phyloP scores from a whole-genome alignment of 2,888 invertebrate species.

The Rhodophaea formosa region DNA sequence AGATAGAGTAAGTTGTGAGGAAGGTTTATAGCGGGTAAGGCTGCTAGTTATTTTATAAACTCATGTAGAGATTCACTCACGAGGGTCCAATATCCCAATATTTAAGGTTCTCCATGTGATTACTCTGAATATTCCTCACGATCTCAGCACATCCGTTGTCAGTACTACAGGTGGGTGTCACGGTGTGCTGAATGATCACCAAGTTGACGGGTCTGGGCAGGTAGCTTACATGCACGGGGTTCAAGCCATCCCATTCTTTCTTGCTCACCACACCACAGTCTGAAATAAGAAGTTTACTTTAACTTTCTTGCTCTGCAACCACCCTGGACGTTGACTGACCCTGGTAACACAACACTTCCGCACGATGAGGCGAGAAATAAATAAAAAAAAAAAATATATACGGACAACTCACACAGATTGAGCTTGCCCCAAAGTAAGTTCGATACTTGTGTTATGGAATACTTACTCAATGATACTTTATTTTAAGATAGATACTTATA shows the following conservation, averaged over 20 bases:
- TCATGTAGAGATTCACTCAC: constrained; percentile 51
- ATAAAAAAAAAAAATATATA: no score
- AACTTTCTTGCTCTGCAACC: background rate
- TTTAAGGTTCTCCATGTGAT: constrained; percentile 71
- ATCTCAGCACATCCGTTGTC: constrained; percentile 63
- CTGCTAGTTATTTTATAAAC: no score
- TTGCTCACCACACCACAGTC: constrained; percentile 72
- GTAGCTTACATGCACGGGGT: constrained; percentile 74
- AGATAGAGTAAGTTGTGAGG: no score
- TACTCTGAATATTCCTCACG: constrained; percentile 72
- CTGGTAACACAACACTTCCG: no score
- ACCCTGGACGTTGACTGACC: no score
- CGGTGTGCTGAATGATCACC: constrained; percentile 82
- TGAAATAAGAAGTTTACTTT: constrained; percentile 23
- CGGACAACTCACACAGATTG: no score
- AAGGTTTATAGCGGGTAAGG: no score
- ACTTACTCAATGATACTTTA: no score
- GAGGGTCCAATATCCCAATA: constrained; percentile 81
- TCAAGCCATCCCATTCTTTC: constrained; percentile 82
- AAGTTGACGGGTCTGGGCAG: constrained; percentile 78
- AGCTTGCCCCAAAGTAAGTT: no score
- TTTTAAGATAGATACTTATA: no score
- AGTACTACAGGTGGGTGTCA: constrained; percentile 64
- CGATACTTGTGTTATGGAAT: no score
- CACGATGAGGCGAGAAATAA: no score